Percentiles rank a stretch among this genome's conserved stretches.
These are phyloP conservation scores for Machimus atricapillus DNA, from an alignment of 2,888 invertebrate species.

Conservation along the genomic window DNA sequence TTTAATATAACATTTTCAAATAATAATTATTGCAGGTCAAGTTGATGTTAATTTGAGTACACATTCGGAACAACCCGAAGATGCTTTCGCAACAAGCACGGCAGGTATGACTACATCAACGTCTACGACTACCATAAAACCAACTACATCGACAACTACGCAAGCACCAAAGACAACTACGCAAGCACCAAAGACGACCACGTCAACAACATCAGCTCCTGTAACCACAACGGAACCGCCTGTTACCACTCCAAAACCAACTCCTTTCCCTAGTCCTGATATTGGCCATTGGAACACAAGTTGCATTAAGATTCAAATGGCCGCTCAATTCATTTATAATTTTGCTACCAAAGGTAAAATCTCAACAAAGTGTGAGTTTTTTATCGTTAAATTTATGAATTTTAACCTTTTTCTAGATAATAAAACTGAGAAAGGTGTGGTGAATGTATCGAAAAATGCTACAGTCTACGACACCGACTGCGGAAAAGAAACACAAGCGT, in stretches of 20 bases:
- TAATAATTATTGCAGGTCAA: neutral
- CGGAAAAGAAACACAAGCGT: slow-evolving; percentile 55
- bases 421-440: slow-evolving; percentile 52
- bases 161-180: slow-evolving; percentile 60
- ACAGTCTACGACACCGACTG: slow-evolving; percentile 61
- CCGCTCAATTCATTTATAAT: slow-evolving; percentile 70
- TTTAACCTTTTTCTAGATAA: slow-evolving; percentile 50
- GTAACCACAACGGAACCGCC: slow-evolving; percentile 54
- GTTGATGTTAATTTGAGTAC: neutral
- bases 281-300: slow-evolving; percentile 68
- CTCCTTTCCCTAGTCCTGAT: slow-evolving; percentile 55
- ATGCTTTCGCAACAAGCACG: slow-evolving; percentile 38
- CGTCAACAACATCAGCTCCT: slow-evolving; percentile 50
- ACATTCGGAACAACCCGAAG: neutral
- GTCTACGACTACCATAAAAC: slow-evolving; percentile 50
- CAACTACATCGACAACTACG: slow-evolving; percentile 58
- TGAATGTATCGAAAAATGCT: slow-evolving; percentile 63
- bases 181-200: slow-evolving; percentile 60
- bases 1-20: neutral
- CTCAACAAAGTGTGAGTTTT: neutral
- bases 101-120: slow-evolving; percentile 51
- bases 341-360: slow-evolving; percentile 56
- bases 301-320: slow-evolving; percentile 73
- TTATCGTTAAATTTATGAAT: no score
- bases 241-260: slow-evolving; percentile 57